A percentile compares a stretch with the other conserved stretches of the same genome.
Conservation (phyloP, 2,113 vertebrate genomes). For the Clarias batrachus region DNA sequence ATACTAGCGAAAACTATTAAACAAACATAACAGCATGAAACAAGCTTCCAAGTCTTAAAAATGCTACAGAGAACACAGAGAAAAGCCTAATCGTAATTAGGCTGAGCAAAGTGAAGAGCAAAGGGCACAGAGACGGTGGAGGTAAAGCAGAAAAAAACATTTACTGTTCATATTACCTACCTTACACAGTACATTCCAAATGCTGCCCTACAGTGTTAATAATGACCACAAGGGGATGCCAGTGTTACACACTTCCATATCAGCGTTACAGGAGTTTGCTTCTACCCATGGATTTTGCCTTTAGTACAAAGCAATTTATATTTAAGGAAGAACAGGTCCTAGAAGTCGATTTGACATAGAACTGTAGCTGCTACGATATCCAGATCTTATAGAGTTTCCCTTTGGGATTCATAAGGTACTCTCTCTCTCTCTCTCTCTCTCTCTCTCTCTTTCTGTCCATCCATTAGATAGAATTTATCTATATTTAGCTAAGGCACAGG, state of each 20-base stretch:
- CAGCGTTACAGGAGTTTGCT: background rate
- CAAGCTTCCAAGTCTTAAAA: background rate
- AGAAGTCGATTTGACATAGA: too few relatives aligned
- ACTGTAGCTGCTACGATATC: too few relatives aligned
- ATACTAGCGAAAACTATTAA: background rate
- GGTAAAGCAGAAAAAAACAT: background rate
- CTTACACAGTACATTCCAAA: background rate
- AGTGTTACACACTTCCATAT: background rate
- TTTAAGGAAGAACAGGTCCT: background rate
- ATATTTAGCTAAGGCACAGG: background rate
- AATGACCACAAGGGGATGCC: constrained; percentile 36
- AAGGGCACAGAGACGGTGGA: background rate
- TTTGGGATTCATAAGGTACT: too few relatives aligned
- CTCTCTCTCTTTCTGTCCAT: too few relatives aligned
- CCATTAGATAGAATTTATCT: too few relatives aligned
- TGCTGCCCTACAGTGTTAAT: background rate
- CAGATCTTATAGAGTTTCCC: too few relatives aligned
- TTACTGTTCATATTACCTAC: background rate
- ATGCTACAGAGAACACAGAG: background rate
- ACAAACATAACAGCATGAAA: background rate
- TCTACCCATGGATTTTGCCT: background rate
- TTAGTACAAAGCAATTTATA: background rate
- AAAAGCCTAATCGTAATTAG: background rate
- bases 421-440: too few relatives aligned
- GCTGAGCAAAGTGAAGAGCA: background rate